Evolutionary conservation across 2,113 vertebrate genomes (phyloP), one percentile per base, ranked within the genome.

Genomic region (Bostrychus sinensis): DNA sequence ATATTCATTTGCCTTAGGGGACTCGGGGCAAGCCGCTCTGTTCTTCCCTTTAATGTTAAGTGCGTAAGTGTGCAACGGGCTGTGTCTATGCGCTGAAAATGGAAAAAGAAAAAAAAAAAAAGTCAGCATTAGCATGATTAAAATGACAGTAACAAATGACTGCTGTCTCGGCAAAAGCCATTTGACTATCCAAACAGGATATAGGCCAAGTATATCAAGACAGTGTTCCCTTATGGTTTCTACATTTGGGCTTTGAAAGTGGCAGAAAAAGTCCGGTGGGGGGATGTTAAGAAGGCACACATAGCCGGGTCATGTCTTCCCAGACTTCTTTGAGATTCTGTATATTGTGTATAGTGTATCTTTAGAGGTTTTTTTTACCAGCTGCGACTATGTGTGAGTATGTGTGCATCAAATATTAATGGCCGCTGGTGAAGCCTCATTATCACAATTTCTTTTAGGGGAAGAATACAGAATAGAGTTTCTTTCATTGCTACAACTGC

Each of bases 61-160:
- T 45, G 57, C 56, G 20, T 62, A 22, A 57, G 54, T 66, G 66
- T 65, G 41, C 46, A 41, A 25, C 56, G 10, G 22, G 34, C 9
- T 22, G 37, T 20, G 60, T 19, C n/a, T 17, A 63, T 22, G 30
- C 17, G 23, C 43, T 23, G 43, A 1, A 3, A 19, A 17, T 25
- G 51, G 2, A 41, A 36, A 55, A 57, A 5, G n/a, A 11, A 20
- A 56, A 60, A 11, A 39, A 23, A 10, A 59, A 22, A 39, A 62
- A 16, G 69, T 56, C 74, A 76, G 86, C 81, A 89, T 89, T 89
- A 86, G 81, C 76, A 84, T 91, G 91, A 90, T 91, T 89, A 89
- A 90, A 91, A 88, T 64, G 82, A 85, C 86, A 82, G 88, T 88
- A 84, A 88, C 84, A 89, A 91, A 90, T 80, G 86, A 74, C 79